Percentiles rank a stretch among this genome's conserved stretches.
phyloP scores from a whole-genome alignment of 2,113 vertebrate species.

The Sakesphorus luctuosus region DNA sequence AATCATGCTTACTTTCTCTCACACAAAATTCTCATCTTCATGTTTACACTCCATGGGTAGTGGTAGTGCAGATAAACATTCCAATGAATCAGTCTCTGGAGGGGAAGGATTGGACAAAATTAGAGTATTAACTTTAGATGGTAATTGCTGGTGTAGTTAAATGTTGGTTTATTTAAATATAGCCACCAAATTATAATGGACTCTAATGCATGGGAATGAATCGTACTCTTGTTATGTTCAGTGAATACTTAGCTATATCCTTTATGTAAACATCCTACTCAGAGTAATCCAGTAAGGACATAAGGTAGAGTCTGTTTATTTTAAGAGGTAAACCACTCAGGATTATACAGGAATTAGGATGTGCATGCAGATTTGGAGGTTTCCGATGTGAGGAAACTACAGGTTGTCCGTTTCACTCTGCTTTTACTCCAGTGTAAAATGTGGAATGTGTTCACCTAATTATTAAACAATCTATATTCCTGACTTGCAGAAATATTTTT shows the following conservation, averaged over 20 bases:
- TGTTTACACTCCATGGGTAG: not conserved
- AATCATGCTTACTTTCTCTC: not conserved
- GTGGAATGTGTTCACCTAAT: not conserved
- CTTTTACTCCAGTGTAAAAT: not conserved
- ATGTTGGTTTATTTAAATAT: conserved; percentile 56
- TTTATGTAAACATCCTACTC: conserved; percentile 72
- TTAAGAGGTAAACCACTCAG: conserved; percentile 62
- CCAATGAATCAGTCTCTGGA: not conserved
- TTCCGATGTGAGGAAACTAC: not conserved
- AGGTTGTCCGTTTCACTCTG: conserved; percentile 9
- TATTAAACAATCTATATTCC: not conserved
- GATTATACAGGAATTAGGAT: conserved; percentile 53
- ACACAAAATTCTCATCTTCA: not conserved
- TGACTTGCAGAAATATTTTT: not conserved
- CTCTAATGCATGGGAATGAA: conserved; percentile 49
- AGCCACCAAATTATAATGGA: conserved; percentile 57
- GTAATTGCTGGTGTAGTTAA: conserved; percentile 27
- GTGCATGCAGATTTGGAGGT: conserved; percentile 22
- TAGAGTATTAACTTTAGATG: conserved; percentile 1
- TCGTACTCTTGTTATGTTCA: conserved; percentile 44
- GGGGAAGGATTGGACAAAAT: not conserved
- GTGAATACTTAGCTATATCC: conserved; percentile 58
- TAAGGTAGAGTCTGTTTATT: conserved; percentile 67
- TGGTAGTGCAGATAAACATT: not conserved
- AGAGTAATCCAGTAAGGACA: conserved; percentile 64